These are phyloP conservation scores for Caenorhabditis sp. DNA, from an alignment of 2,888 invertebrate species.

Conservation along the genomic window DNA sequence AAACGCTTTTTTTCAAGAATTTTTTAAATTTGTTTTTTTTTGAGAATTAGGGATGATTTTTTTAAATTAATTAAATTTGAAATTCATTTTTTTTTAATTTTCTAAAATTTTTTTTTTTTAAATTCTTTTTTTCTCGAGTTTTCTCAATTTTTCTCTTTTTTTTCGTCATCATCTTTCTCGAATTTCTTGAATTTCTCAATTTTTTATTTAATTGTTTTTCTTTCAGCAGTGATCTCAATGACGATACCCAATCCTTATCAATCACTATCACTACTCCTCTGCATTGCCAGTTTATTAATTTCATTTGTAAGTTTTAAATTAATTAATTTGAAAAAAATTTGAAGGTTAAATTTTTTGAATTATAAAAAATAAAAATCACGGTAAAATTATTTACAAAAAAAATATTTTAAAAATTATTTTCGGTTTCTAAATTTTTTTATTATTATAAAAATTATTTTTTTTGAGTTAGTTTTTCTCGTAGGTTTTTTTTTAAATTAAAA, in stretches of 20 bases:
- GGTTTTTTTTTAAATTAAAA: neutral
- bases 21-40: too few relatives aligned
- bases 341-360: neutral
- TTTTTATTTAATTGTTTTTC: conserved; percentile 3
- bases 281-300: conserved; percentile 1
- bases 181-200: too few relatives aligned
- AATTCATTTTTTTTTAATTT: too few relatives aligned
- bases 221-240: conserved; percentile 42
- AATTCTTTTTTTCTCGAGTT: too few relatives aligned
- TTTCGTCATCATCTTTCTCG: too few relatives aligned
- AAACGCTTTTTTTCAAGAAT: too few relatives aligned
- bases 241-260: conserved; percentile 27
- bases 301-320: neutral
- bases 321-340: neutral
- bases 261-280: conserved; percentile 19
- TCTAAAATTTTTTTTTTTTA: too few relatives aligned
- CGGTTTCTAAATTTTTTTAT: neutral
- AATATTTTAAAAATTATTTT: neutral
- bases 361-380: neutral
- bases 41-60: too few relatives aligned
- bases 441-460: too few relatives aligned
- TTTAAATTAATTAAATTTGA: too few relatives aligned
- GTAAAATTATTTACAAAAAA: neutral
- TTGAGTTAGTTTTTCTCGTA: neutral
- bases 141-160: too few relatives aligned